phyloP scores from a whole-genome alignment of 1,140 invertebrate genomes.

The Caenorhabditis remanei region DNA sequence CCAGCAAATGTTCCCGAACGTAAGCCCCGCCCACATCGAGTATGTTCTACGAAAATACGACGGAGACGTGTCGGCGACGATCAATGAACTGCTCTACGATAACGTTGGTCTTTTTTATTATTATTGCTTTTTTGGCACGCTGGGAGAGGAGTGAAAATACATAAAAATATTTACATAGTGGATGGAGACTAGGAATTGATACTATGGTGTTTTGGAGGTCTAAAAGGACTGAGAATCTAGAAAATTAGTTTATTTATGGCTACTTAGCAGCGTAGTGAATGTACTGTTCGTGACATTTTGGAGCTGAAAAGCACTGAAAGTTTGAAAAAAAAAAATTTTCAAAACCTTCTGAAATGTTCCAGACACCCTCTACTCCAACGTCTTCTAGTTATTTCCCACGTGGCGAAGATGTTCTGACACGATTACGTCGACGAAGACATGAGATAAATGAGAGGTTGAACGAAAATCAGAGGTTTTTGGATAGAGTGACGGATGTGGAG shows the following conservation, averaged over 20 bases:
- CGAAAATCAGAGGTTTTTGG: slow-evolving; percentile 49
- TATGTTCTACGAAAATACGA: slow-evolving; percentile 61
- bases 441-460: slow-evolving; percentile 34
- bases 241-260: no score
- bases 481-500: slow-evolving; percentile 53
- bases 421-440: neutral
- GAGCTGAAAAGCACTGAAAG: neutral
- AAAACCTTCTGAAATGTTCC: neutral
- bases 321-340: neutral
- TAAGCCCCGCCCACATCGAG: slow-evolving; percentile 52
- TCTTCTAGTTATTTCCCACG: neutral
- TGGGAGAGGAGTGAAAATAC: slow-evolving; percentile 1
- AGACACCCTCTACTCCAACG: neutral
- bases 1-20: slow-evolving; percentile 56
- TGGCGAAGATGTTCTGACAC: neutral
- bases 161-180: neutral
- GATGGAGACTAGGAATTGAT: no score
- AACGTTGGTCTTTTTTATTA: neutral
- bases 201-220: no score
- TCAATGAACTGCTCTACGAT: slow-evolving; percentile 57
- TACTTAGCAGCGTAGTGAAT: no score
- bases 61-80: slow-evolving; percentile 61
- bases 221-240: no score
- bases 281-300: no score
- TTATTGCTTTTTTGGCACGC: neutral